These are phyloP conservation scores for Pomatostomus ruficeps DNA, from an alignment of 2,113 vertebrate genomes.

Conservation along the genomic window DNA sequence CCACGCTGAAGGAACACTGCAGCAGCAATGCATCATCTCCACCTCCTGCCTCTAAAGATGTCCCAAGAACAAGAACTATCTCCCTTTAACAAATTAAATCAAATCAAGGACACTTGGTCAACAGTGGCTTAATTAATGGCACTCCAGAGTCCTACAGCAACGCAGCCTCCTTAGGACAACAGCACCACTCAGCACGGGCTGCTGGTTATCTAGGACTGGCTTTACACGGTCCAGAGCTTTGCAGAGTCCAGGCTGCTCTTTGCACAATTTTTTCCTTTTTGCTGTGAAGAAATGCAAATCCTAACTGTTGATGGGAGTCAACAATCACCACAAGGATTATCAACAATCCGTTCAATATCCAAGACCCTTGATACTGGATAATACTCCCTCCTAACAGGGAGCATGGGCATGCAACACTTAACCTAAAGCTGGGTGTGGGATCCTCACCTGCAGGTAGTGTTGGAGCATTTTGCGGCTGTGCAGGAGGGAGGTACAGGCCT, in stretches of 20 bases:
- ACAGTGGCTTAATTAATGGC: background rate
- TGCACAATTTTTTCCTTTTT: background rate
- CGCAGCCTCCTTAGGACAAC: background rate
- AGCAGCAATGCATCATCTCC: background rate
- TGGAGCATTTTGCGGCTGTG: constrained; percentile 98
- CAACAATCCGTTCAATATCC: background rate
- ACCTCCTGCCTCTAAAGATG: background rate
- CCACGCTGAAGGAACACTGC: background rate
- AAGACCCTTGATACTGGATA: background rate
- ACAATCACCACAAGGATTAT: background rate
- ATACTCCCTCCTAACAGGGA: background rate
- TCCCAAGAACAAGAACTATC: background rate
- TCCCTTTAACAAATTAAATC: background rate
- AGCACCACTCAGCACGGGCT: background rate
- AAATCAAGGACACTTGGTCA: background rate
- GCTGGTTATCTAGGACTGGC: background rate
- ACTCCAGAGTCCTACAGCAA: background rate
- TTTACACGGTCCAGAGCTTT: background rate
- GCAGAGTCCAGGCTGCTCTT: background rate
- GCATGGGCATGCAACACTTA: background rate
- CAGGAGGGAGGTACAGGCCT: constrained; percentile 94
- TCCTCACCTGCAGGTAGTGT: constrained; percentile 91
- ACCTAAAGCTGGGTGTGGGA: background rate
- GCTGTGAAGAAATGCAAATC: background rate
- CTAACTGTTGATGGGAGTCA: background rate